A percentile compares a stretch with the other conserved stretches of the same genome.
phyloP scores from a whole-genome alignment of 2,113 vertebrate genomes.

The Columba livia region DNA sequence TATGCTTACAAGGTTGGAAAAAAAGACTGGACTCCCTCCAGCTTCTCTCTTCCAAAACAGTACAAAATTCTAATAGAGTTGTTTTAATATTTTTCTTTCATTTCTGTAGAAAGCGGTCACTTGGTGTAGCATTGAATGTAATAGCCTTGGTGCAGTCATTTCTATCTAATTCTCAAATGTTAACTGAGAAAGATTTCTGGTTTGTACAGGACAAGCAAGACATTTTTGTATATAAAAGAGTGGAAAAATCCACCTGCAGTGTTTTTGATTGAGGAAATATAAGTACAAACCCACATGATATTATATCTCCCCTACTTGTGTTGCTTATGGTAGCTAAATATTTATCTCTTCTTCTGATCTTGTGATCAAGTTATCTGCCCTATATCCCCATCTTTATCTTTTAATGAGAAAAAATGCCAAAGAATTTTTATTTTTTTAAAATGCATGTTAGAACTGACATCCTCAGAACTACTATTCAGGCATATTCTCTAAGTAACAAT shows the following conservation, averaged over 20 bases:
- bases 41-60: neutral
- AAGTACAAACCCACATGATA: neutral
- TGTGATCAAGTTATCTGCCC: neutral
- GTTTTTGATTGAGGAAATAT: neutral
- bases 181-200: neutral
- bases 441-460: neutral
- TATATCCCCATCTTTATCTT: neutral
- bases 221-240: neutral
- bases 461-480: neutral
- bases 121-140: neutral
- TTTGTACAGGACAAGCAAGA: neutral
- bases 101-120: neutral
- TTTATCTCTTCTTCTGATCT: neutral
- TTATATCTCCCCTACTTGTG: neutral
- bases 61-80: neutral
- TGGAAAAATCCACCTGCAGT: neutral
- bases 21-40: neutral
- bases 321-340: neutral
- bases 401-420: neutral
- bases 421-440: neutral
- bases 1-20: neutral
- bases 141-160: neutral
- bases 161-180: neutral
- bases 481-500: neutral
- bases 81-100: neutral